Conservation (phyloP, 2,797 vertebrate genomes). For the Masticophis lateralis region DNA sequence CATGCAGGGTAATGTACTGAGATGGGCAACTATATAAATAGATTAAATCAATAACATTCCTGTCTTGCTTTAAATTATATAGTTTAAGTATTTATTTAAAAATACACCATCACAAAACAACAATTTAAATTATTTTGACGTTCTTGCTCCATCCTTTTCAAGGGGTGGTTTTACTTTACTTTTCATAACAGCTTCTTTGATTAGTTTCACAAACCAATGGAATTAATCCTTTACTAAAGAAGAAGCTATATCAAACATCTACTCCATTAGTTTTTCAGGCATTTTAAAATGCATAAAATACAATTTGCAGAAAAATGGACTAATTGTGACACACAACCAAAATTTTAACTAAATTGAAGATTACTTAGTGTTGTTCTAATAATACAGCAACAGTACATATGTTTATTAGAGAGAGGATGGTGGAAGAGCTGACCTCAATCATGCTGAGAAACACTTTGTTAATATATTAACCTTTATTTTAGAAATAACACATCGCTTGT, state of each 20-base stretch:
- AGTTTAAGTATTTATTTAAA: not conserved
- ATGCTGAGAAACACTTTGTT: not conserved
- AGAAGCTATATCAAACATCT: not conserved
- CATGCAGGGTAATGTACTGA: not conserved
- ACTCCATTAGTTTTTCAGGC: not conserved
- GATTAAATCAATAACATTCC: not conserved
- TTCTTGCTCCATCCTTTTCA: not conserved
- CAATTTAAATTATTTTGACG: not conserved
- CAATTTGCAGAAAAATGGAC: not conserved
- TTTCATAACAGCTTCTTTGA: not conserved
- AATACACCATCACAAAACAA: not conserved
- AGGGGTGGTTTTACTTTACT: not conserved
- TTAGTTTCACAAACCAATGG: not conserved
- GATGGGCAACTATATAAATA: not conserved
- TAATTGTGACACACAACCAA: not conserved
- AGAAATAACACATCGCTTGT: slow-evolving; percentile 13
- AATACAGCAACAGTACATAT: not conserved
- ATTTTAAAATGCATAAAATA: not conserved
- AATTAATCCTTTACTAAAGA: not conserved
- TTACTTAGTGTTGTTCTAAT: not conserved
- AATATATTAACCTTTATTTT: slow-evolving; percentile 10
- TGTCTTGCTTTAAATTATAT: not conserved
- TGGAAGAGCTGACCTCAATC: not conserved
- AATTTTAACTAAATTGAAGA: not conserved
- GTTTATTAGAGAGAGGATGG: not conserved